Percentiles rank a stretch among this genome's conserved stretches.
Conservation (phyloP, 2,113 vertebrate genomes). For the Carollia perspicillata region DNA sequence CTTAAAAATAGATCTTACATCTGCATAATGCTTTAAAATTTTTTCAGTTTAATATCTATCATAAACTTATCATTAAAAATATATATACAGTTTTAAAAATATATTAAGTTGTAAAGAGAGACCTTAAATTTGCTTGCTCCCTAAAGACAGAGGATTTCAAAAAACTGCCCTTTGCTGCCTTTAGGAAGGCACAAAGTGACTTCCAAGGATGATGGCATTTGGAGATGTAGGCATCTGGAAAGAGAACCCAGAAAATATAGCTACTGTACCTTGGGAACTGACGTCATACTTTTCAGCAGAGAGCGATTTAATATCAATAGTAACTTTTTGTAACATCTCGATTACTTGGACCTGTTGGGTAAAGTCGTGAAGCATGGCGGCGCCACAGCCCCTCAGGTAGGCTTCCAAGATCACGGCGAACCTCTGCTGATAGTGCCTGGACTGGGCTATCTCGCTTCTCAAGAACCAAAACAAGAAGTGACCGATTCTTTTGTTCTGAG, state of each 20-base stretch:
- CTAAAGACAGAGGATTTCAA: background rate
- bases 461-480: slow-evolving; percentile 99
- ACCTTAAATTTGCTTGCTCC: slow-evolving; percentile 4
- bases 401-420: slow-evolving; percentile 96
- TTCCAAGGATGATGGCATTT: background rate
- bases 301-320: slow-evolving; percentile 93
- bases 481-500: slow-evolving; percentile 95
- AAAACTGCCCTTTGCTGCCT: background rate
- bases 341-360: slow-evolving; percentile 94
- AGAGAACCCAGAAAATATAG: background rate
- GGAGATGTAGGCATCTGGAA: background rate
- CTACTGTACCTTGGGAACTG: slow-evolving; percentile 91
- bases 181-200: background rate
- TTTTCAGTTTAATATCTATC: background rate
- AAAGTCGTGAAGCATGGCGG: slow-evolving; percentile 93
- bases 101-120: background rate
- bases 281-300: slow-evolving; percentile 96
- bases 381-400: slow-evolving; percentile 95
- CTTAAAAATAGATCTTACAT: background rate
- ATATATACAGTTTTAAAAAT: background rate
- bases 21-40: background rate
- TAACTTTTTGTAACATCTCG: slow-evolving; percentile 94
- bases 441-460: slow-evolving; percentile 98
- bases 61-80: background rate
- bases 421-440: slow-evolving; percentile 97